phyloP scores from a whole-genome alignment of 2,888 invertebrate genomes.

The Calliopum simillimum region DNA sequence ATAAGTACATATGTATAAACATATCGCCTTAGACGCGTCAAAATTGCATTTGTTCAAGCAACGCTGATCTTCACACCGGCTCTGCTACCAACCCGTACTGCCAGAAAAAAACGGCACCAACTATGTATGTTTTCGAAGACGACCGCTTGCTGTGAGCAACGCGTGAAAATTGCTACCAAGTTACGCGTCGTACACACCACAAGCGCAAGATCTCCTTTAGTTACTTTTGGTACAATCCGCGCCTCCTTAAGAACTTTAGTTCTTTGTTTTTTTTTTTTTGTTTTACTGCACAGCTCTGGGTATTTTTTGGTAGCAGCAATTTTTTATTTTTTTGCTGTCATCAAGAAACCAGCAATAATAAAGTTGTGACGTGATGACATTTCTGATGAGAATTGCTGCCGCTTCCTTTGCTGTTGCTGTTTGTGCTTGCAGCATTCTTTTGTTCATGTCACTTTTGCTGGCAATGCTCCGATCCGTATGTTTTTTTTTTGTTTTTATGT shows the following conservation, averaged over 20 bases:
- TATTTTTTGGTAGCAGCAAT: background rate
- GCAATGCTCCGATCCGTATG: background rate
- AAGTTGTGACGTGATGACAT: conserved; percentile 50
- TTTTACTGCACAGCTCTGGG: background rate
- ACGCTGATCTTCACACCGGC: too few relatives aligned
- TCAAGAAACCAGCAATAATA: conserved; percentile 46
- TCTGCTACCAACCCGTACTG: too few relatives aligned
- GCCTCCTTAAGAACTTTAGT: background rate
- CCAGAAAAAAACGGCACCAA: too few relatives aligned
- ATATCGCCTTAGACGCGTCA: too few relatives aligned
- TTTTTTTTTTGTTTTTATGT: background rate
- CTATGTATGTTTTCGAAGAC: too few relatives aligned
- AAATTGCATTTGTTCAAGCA: too few relatives aligned
- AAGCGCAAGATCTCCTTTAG: background rate
- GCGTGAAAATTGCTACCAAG: conserved; percentile 51
- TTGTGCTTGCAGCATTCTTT: background rate
- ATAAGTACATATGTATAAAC: too few relatives aligned
- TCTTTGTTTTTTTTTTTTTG: background rate
- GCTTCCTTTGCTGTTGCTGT: background rate
- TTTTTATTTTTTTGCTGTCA: conserved; percentile 24
- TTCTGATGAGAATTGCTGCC: conserved; percentile 24
- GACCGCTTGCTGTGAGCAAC: conserved; percentile 49
- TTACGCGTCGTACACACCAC: conserved; percentile 36
- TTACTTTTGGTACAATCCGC: conserved; percentile 7
- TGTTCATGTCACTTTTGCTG: conserved; percentile 6